Evolutionary conservation across 2,797 vertebrate genomes (phyloP).

Genomic region (Bovichtus variegatus): DNA sequence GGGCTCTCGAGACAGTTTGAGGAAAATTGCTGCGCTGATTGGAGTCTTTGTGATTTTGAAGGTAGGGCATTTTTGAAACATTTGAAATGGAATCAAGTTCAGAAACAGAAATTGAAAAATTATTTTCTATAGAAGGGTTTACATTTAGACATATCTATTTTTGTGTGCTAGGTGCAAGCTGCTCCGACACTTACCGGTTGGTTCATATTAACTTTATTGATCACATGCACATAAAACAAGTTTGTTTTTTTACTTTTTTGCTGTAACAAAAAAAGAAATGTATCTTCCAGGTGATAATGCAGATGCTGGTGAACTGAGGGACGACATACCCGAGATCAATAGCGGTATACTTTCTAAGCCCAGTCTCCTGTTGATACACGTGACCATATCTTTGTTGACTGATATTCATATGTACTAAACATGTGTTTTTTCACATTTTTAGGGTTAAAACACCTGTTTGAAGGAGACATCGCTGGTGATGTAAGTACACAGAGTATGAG

Average conservation of each 20-base stretch:
- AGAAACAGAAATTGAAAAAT: not conserved
- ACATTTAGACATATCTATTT: not conserved
- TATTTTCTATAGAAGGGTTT: not conserved
- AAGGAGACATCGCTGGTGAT: slow-evolving; percentile 90
- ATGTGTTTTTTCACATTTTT: not conserved
- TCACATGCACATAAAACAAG: not conserved
- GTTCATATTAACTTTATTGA: slow-evolving; percentile 21
- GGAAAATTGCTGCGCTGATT: slow-evolving; percentile 49
- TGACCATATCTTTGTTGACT: not conserved
- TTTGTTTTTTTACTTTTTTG: not conserved
- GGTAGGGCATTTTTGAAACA: slow-evolving; percentile 53
- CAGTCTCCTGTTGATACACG: not conserved
- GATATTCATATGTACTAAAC: not conserved
- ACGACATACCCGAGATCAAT: slow-evolving; percentile 92
- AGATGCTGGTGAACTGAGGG: slow-evolving; percentile 82
- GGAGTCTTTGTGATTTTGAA: slow-evolving; percentile 59
- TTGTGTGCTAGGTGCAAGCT: slow-evolving; percentile 69
- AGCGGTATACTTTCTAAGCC: slow-evolving; percentile 76
- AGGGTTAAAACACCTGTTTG: slow-evolving; percentile 88
- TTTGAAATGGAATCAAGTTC: not conserved
- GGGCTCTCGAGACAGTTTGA: slow-evolving; percentile 39
- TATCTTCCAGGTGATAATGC: slow-evolving; percentile 71
- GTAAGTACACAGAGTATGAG: slow-evolving; percentile 81
- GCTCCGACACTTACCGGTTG: slow-evolving; percentile 64
- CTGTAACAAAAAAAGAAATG: not conserved